phyloP scores from a whole-genome alignment of 1,140 invertebrate genomes.

The Eulimnadia texana region DNA sequence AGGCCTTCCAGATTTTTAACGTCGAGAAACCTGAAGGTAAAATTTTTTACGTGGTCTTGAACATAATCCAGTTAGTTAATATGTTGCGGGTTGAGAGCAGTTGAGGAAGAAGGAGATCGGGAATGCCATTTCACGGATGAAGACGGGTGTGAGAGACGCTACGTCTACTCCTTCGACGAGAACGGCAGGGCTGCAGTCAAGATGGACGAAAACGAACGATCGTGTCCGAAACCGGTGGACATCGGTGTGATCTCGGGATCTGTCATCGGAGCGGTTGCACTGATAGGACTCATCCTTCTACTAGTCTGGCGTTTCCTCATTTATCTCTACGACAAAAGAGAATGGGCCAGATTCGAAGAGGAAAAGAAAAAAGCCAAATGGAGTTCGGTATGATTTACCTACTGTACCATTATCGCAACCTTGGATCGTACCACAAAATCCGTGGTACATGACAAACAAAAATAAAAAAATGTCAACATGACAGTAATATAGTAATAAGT shows the following conservation, averaged over 20 bases:
- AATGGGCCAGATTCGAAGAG: slow-evolving; percentile 7
- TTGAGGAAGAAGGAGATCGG: background rate
- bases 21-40: background rate
- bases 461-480: no score
- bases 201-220: background rate
- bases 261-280: slow-evolving; percentile 6
- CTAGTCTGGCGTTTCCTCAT: slow-evolving; percentile 7
- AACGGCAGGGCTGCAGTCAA: background rate
- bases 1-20: background rate
- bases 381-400: slow-evolving; percentile 3
- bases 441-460: no score
- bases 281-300: slow-evolving; percentile 4
- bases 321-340: slow-evolving; percentile 10
- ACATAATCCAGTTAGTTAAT: background rate
- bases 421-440: no score
- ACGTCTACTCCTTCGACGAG: background rate
- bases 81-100: background rate
- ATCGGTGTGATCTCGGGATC: background rate
- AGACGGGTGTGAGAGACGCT: background rate
- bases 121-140: background rate
- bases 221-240: background rate
- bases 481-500: no score
- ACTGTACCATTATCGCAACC: no score
- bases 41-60: background rate
- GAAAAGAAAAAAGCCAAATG: slow-evolving; percentile 10